Evolutionary conservation across 2,113 vertebrate genomes (phyloP), one percentile per base, ranked within the genome.

Genomic region (Oncorhynchus mykiss): DNA sequence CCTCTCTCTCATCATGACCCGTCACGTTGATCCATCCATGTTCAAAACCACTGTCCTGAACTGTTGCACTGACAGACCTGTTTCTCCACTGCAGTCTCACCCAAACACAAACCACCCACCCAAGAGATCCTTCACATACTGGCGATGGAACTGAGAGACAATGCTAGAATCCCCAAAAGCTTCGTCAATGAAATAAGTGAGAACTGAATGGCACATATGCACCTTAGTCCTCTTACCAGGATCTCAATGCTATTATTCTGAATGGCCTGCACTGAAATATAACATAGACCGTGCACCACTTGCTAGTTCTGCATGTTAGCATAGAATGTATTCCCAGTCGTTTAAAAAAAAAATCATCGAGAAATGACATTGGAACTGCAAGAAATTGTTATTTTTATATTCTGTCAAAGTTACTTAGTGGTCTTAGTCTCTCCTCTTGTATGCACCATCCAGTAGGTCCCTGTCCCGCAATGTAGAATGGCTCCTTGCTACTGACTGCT

Each of bases 191-290:
- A 81, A 20, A 72, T 67, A 34, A 11, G 67, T 65, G 73, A 83
- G 75, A 84, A 83, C 82, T 31, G 71, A 88, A 84, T 73, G 77
- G 83, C 87, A 92, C 91, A 83, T 7, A 88, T 81, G 90, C 90
- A 92, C 91, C 90, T 92, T 93, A 91, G 70, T 82, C 69, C 72
- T 78, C 18, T 66, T 82, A 71, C 75, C 62, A 39, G 82, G 84
- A 89, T 82, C 81, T 88, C 77, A 80, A 48, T 76, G 24, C 20
- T 66, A 70, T 74, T 57, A 71, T 71, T 70, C 20, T 75, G 67
- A 75, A 45, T 39, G 25, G 71, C 82, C 67, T 29, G 24, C 48
- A 20, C 54, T 59, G 62, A 65, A 60, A 64, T 12, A 9, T 59
- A 71, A 73, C 27, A 67, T 62, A 18, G 67, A 64, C 57, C 74